These are phyloP conservation scores for Hirtodrosophila trivittata DNA, from an alignment of 2,888 invertebrate genomes.

Conservation along the genomic window DNA sequence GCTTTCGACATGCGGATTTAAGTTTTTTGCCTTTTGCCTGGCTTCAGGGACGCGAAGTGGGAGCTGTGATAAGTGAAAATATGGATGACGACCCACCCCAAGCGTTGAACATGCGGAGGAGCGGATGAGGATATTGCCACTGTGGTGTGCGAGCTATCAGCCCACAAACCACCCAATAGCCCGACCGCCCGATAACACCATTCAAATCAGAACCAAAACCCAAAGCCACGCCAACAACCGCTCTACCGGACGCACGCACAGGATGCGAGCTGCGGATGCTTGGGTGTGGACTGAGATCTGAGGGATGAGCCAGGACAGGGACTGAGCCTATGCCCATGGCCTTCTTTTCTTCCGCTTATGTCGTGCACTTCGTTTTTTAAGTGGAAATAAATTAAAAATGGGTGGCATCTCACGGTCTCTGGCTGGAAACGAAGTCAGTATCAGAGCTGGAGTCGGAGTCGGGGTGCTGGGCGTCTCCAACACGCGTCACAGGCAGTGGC, in stretches of 20 bases:
- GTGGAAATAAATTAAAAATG: conserved; percentile 83
- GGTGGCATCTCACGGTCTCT: conserved; percentile 71
- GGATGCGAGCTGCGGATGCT: conserved; percentile 67
- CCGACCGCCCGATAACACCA: conserved; percentile 68
- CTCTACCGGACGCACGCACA: conserved; percentile 79
- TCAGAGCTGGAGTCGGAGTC: neutral
- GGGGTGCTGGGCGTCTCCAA: no score
- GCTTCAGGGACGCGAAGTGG: conserved; percentile 44
- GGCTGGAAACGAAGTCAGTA: neutral
- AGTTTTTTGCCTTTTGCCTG: conserved; percentile 75
- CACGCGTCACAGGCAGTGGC: neutral
- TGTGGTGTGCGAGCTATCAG: conserved; percentile 29
- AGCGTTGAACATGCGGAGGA: conserved; percentile 20
- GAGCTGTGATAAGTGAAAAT: conserved; percentile 73
- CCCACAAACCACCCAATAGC: conserved; percentile 20
- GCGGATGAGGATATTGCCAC: conserved; percentile 65
- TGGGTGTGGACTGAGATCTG: conserved; percentile 21
- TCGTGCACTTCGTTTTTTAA: conserved; percentile 63
- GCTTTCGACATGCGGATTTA: conserved; percentile 84
- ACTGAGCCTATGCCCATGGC: conserved; percentile 51
- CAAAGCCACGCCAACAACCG: conserved; percentile 20
- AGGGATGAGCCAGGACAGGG: conserved; percentile 30
- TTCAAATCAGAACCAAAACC: conserved; percentile 19
- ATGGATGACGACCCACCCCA: conserved; percentile 47
- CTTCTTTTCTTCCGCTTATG: conserved; percentile 37